These are phyloP conservation scores for Nematopogon swammerdamellus DNA, from an alignment of 2,888 invertebrate genomes.

Conservation along the genomic window DNA sequence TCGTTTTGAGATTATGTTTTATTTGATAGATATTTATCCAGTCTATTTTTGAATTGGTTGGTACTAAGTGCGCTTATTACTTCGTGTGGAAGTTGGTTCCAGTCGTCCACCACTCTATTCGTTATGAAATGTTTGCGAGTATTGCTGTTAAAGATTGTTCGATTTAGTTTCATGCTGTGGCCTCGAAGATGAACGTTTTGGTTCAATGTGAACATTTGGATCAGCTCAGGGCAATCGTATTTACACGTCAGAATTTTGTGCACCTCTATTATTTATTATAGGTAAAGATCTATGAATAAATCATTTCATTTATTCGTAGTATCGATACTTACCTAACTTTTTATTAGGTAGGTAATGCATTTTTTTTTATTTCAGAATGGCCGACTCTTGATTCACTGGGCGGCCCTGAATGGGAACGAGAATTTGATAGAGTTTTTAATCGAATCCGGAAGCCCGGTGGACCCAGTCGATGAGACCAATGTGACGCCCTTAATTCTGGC, in stretches of 20 bases:
- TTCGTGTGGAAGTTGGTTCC: constrained; percentile 1
- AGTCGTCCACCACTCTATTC: not conserved
- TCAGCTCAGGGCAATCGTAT: too few relatives aligned
- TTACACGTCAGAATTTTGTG: too few relatives aligned
- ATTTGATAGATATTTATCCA: too few relatives aligned
- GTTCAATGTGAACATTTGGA: too few relatives aligned
- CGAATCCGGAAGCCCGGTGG: constrained; percentile 62
- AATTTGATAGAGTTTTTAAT: constrained; percentile 68
- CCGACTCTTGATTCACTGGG: constrained; percentile 76
- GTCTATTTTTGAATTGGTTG: not conserved
- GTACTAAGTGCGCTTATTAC: not conserved
- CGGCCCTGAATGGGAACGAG: constrained; percentile 72
- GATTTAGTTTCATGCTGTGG: too few relatives aligned
- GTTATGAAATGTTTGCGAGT: not conserved
- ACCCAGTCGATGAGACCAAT: constrained; percentile 70
- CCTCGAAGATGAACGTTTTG: too few relatives aligned
- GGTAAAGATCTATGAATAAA: too few relatives aligned
- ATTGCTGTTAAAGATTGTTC: not conserved
- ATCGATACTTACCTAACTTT: too few relatives aligned
- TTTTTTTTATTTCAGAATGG: constrained; percentile 53
- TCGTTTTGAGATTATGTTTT: too few relatives aligned
- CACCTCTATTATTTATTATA: too few relatives aligned
- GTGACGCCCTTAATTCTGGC: constrained; percentile 80
- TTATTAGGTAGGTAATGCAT: too few relatives aligned
- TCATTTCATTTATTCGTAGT: too few relatives aligned